Conservation (phyloP, 2,888 invertebrate genomes). For the Epicampocera succincta region DNA sequence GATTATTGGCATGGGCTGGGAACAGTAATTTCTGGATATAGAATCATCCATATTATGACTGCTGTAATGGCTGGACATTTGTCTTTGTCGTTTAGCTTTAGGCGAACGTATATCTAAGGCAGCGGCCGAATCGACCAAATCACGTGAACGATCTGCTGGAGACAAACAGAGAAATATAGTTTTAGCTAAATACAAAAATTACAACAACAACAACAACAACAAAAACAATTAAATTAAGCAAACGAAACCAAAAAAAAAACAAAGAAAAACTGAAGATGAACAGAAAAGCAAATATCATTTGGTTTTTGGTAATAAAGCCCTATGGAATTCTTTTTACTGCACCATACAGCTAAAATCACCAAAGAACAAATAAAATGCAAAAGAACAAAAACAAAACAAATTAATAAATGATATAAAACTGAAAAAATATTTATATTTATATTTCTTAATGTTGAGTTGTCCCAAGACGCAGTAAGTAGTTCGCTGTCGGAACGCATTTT, state of each 20-base stretch:
- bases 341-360: slow-evolving; percentile 89
- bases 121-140: slow-evolving; percentile 78
- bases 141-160: slow-evolving; percentile 78
- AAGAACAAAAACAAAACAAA: slow-evolving; percentile 64
- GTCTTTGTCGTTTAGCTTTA: slow-evolving; percentile 79
- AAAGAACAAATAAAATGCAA: slow-evolving; percentile 84
- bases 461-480: background rate
- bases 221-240: slow-evolving; percentile 23
- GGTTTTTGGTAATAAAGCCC: slow-evolving; percentile 89
- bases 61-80: slow-evolving; percentile 78
- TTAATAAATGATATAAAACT: slow-evolving; percentile 29
- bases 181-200: background rate
- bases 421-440: background rate
- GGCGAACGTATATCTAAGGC: slow-evolving; percentile 79
- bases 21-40: slow-evolving; percentile 80
- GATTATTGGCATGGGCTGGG: slow-evolving; percentile 81
- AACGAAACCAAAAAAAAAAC: slow-evolving; percentile 38
- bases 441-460: background rate
- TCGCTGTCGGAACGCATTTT: slow-evolving; percentile 75
- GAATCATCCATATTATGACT: slow-evolving; percentile 79
- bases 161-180: background rate
- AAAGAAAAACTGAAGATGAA: slow-evolving; percentile 71
- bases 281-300: slow-evolving; percentile 81
- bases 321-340: slow-evolving; percentile 82
- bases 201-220: slow-evolving; percentile 2